Base-by-base conservation (phyloP, 2,797 vertebrate genomes). In the Valencia hispanica region DNA sequence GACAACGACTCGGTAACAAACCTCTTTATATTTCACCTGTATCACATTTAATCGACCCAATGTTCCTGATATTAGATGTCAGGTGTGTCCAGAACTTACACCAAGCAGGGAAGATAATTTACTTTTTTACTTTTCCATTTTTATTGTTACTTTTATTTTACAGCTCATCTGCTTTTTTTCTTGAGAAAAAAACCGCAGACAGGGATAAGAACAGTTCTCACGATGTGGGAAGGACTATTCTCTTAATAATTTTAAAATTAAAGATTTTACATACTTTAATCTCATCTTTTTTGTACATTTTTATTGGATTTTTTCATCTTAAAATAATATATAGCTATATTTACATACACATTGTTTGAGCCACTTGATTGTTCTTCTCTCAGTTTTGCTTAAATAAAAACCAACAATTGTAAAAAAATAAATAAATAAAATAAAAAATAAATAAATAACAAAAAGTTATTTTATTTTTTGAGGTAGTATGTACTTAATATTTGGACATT, bases 1-100 rank as follows among this genome's bases (percentile, higher is more conserved):
- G 98, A 99, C 89, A 99, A 99, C 79, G 97, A 99, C 84, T 85
- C 94, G 90, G 98, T 99, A 80, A 79, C 5, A 10, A 65, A 41
- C 39, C 25, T 68, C 17, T 59, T 5, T 11, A 9, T 6, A 41
- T 17, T 43, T 68, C 5, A 14, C 39, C 25, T 1, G 18, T 5
- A 17, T 12, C 0, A 22, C 11, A 53, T 25, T 53, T 5, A 43
- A 43, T 5, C 18, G 32, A 61, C 20, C 36, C 18, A 34, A 4
- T 63, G 39, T 12, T 65, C 20, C 22, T 25, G 5, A 12, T 39
- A 25, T 61, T 25, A 25, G 30, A 34, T 17, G 30, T 63, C 7
- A n/a, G 20, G 4, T 55, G 2, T 10, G 25, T n/a, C 9, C 50
- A 25, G 50, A 2, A 12, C 25, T 55, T 9, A 55, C 10, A 55